Base-by-base conservation (phyloP, 2,888 invertebrate species). In the Teleiodes luculella region DNA sequence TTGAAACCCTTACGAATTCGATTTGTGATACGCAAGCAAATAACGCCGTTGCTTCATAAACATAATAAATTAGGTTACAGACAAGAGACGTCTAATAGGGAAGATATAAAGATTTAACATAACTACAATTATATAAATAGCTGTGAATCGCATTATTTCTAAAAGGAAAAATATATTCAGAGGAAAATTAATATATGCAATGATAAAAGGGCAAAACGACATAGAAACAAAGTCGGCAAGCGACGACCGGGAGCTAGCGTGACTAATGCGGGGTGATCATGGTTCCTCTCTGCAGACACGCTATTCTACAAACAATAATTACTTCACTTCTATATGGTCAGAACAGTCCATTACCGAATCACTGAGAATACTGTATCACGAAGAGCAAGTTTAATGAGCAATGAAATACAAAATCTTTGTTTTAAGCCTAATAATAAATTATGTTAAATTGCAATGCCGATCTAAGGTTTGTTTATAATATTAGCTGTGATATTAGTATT, bases 211-310 rank as follows among this genome's bases (percentile, higher is more conserved):
- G 53, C 31, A 51, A 48, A 54, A 54, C 54, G 51, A 45, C 48
- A 51, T 56, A 53, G 18, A 10, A 20, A n/a, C 13, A 13, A 43
- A 28, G 28, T 2, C 13, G n/a, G 11, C 24, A 13, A 33, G 39
- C 48, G 14, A 43, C 51, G n/a, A n/a, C n/a, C n/a, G 62, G 59
- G 57, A 59, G 66, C 68, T 68, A 75, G 76, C 81, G 76, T 80
- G 81, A 83, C 80, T 79, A 83, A 83, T 71, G 67, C 67, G 64
- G 54, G 61, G 62, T 74, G 76, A 78, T 81, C 76, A 74, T 74
- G 75, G 78, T 76, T 76, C 78, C 74, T 20, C 20, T 35, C 35
- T 20, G 18, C 39, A 41, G 39, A 18, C 20, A 31, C 16, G 46
- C 14, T 31, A 30, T 46, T 46, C 46, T 46, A 46, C 41, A 11